Conservation (phyloP, 2,888 invertebrate species). For the Lepeophtheirus nordmannii region DNA sequence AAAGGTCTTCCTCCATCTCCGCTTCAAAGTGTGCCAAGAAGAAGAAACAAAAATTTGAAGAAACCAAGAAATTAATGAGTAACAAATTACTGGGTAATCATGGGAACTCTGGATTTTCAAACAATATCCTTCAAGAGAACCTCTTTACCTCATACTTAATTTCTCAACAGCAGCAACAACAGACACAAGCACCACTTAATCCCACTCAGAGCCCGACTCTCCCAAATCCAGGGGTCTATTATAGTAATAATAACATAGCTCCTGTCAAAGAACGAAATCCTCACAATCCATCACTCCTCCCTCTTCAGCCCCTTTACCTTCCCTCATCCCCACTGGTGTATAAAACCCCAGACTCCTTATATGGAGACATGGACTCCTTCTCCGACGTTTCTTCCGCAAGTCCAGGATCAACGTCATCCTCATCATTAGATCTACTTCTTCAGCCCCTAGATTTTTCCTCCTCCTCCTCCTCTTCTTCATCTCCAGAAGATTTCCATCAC, state of each 20-base stretch:
- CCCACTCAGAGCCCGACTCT: too few relatives aligned
- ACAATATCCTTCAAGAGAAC: background rate
- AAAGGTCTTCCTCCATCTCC: too few relatives aligned
- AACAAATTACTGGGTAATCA: too few relatives aligned
- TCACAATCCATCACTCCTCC: background rate
- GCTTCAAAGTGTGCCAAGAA: too few relatives aligned
- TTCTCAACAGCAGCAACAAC: background rate
- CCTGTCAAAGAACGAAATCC: background rate
- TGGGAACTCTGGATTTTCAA: background rate
- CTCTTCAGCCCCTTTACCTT: slow-evolving; percentile 1
- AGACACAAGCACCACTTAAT: background rate
- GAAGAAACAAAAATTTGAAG: too few relatives aligned
- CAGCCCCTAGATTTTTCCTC: background rate
- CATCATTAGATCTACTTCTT: background rate
- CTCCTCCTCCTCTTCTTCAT: background rate
- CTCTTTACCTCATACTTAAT: background rate
- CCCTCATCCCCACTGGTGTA: background rate
- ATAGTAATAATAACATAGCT: too few relatives aligned
- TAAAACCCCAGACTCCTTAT: background rate
- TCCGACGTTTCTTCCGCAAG: background rate
- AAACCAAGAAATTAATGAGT: too few relatives aligned
- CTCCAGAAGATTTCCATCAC: background rate
- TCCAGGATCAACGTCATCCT: background rate
- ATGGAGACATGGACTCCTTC: background rate
- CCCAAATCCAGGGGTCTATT: too few relatives aligned